Evolutionary conservation across 2,888 invertebrate genomes (phyloP).

Genomic region (Eilema depressum): DNA sequence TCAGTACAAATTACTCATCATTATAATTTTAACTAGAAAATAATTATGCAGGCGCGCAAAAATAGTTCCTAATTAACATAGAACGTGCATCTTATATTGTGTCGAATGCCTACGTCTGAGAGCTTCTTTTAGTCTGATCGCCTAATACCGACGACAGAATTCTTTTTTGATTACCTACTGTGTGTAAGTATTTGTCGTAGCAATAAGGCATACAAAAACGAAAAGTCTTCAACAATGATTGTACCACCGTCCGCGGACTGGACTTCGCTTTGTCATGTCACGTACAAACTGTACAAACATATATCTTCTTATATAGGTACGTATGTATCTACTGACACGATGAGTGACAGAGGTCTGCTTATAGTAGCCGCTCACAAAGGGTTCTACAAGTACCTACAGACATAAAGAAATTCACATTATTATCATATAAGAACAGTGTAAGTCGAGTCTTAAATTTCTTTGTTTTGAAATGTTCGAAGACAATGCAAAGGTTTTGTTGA

Average conservation of each 20-base stretch:
- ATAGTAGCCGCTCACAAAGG: neutral
- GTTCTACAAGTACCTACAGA: neutral
- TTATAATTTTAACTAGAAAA: neutral
- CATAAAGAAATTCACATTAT: neutral
- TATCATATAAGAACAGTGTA: slow-evolving; percentile 2
- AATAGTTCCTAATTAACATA: neutral
- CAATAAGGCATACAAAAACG: neutral
- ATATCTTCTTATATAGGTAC: neutral
- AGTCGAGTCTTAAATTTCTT: slow-evolving; percentile 28
- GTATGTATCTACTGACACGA: neutral
- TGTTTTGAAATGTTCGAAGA: slow-evolving; percentile 34
- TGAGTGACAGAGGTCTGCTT: neutral
- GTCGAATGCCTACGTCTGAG: neutral
- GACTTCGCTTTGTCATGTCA: slow-evolving; percentile 2
- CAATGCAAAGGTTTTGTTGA: slow-evolving; percentile 43
- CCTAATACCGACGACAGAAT: neutral
- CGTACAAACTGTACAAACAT: neutral
- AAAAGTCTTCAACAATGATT: neutral
- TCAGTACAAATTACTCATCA: neutral
- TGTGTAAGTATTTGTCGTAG: neutral
- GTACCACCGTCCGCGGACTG: neutral
- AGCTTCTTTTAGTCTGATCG: neutral
- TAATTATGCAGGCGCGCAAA: neutral
- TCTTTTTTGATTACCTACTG: neutral
- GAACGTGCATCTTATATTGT: neutral